Conservation (phyloP, 2,113 vertebrate species). For the Hepsetus odoe region DNA sequence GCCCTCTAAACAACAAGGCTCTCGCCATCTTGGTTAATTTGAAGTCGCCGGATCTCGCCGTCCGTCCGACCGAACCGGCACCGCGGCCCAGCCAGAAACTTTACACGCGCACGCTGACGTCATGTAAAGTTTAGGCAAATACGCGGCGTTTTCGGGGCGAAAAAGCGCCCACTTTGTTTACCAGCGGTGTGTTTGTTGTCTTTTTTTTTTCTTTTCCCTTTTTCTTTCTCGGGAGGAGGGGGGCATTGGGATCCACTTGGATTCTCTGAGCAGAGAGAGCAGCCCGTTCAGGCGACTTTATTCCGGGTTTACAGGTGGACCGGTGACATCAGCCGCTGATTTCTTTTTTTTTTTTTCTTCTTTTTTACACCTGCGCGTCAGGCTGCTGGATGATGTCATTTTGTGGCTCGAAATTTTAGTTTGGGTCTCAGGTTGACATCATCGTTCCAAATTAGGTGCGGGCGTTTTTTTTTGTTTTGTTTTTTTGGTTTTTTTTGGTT, state of each 20-base stretch:
- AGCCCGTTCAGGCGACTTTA: background rate
- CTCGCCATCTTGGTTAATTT: constrained; percentile 99
- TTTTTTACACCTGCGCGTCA: background rate
- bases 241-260: too few species aligned
- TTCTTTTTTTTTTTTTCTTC: background rate
- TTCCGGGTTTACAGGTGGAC: constrained; percentile 48
- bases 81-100: constrained; percentile 77
- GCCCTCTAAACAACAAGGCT: constrained; percentile 98
- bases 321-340: constrained; percentile 30
- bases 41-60: constrained; percentile 73
- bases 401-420: constrained; percentile 18
- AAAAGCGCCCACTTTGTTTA: constrained; percentile 45
- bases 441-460: background rate
- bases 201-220: background rate
- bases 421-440: background rate
- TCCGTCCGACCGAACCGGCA: constrained; percentile 69
- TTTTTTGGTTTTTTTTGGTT: too few species aligned
- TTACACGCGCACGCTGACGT: constrained; percentile 76
- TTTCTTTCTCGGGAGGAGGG: too few species aligned
- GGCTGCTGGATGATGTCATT: constrained; percentile 37
- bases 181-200: background rate
- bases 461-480: background rate
- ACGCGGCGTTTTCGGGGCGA: constrained; percentile 56
- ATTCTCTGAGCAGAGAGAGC: too few species aligned
- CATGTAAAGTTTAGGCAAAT: constrained; percentile 77